These are phyloP conservation scores for Bettongia penicillata DNA, from an alignment of 2,113 vertebrate species.

Conservation along the genomic window DNA sequence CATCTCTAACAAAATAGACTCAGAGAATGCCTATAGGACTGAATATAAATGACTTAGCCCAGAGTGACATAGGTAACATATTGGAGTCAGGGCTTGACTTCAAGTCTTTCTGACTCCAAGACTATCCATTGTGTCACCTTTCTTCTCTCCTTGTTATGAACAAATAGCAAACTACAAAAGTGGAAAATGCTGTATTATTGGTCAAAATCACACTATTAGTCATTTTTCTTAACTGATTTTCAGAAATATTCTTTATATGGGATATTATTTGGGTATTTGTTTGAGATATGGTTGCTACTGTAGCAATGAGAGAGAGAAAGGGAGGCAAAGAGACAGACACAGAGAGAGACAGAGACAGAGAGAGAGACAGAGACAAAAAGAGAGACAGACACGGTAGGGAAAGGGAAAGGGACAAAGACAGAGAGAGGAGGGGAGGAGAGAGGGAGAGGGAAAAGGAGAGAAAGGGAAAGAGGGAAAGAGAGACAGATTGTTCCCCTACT, in stretches of 20 bases:
- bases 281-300: neutral
- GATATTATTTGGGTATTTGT: neutral
- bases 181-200: no score
- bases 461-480: no score
- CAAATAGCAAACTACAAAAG: neutral
- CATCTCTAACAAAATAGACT: neutral
- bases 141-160: neutral
- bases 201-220: neutral
- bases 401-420: no score
- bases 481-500: neutral
- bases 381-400: no score
- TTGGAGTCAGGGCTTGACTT: neutral
- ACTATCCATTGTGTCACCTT: neutral
- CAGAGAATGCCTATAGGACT: neutral
- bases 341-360: no score
- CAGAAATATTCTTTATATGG: neutral
- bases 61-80: neutral
- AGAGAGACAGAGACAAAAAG: no score
- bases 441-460: no score
- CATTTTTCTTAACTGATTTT: neutral
- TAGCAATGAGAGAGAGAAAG: neutral
- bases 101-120: neutral
- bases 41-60: neutral
- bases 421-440: no score
- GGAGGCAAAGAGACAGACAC: no score